A percentile compares a stretch with the other conserved stretches of the same genome.
These are phyloP conservation scores for Anarhynchus alexandrinus DNA, from an alignment of 2,113 vertebrate genomes.

Conservation along the genomic window DNA sequence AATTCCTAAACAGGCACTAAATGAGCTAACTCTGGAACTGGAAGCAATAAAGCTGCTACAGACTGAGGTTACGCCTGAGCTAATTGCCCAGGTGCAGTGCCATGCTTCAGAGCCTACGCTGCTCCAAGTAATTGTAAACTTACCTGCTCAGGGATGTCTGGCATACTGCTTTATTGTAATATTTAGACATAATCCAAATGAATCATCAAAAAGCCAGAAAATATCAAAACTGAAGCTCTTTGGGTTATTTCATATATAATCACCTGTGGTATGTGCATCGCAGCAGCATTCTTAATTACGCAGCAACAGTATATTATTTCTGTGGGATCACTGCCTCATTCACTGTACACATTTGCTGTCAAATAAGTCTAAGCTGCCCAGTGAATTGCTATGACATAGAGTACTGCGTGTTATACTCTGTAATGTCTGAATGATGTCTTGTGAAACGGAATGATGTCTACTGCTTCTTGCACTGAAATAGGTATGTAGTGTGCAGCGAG, in stretches of 20 bases:
- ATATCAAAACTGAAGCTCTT: neutral
- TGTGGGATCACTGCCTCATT: neutral
- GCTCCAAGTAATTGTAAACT: neutral
- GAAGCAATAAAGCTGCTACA: constrained; percentile 37
- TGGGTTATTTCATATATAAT: neutral
- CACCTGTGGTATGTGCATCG: neutral
- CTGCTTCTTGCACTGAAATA: neutral
- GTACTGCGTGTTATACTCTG: neutral
- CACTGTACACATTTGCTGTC: neutral
- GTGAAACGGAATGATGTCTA: neutral
- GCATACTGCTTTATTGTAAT: neutral
- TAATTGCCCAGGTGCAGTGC: constrained; percentile 5
- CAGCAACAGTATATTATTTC: neutral
- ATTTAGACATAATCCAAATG: constrained; percentile 10
- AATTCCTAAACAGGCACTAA: constrained; percentile 13
- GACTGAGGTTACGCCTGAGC: neutral
- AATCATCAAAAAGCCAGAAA: constrained; percentile 40
- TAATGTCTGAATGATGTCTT: constrained; percentile 11
- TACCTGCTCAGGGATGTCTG: neutral
- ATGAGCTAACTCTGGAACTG: neutral
- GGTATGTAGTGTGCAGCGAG: neutral
- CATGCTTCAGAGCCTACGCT: neutral
- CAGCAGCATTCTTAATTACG: neutral
- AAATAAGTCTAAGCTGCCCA: neutral
- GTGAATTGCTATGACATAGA: neutral